Evolutionary conservation across 2,888 invertebrate genomes (phyloP).

Genomic region (Callimorpha dominula): DNA sequence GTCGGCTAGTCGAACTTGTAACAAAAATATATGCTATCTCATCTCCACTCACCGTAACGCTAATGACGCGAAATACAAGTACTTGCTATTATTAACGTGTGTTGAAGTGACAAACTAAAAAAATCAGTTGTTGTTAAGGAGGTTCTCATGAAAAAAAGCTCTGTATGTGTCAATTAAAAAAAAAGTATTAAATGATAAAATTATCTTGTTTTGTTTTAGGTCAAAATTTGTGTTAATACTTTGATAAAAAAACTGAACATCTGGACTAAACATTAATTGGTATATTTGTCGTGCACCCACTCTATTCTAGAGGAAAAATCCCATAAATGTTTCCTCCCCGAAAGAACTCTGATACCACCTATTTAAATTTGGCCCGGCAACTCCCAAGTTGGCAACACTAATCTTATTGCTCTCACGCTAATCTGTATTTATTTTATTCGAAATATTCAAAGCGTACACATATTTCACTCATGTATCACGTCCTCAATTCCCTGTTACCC

Average conservation of each 20-base stretch:
- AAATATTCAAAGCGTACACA: not conserved
- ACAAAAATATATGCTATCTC: not conserved
- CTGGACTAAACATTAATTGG: no score
- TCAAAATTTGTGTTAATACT: no score
- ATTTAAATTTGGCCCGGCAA: not conserved
- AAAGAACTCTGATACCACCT: not conserved
- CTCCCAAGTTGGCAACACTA: not conserved
- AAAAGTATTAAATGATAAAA: no score
- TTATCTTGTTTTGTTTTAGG: no score
- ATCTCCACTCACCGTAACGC: not conserved
- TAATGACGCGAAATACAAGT: not conserved
- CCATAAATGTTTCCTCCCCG: no score
- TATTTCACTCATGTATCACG: conserved; percentile 1
- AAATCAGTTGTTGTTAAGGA: not conserved
- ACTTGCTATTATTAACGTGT: not conserved
- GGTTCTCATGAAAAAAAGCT: no score
- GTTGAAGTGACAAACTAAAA: not conserved
- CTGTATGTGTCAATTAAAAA: not conserved
- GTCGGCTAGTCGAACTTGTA: not conserved
- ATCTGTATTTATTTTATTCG: not conserved
- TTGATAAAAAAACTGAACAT: no score
- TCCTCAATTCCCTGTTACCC: conserved; percentile 4
- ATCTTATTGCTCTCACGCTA: not conserved
- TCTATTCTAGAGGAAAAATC: not conserved
- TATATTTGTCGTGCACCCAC: not conserved